Evolutionary conservation across 2,113 vertebrate species (phyloP), one percentile per base, ranked within the genome.

Genomic region (Pangasianodon hypophthalmus): DNA sequence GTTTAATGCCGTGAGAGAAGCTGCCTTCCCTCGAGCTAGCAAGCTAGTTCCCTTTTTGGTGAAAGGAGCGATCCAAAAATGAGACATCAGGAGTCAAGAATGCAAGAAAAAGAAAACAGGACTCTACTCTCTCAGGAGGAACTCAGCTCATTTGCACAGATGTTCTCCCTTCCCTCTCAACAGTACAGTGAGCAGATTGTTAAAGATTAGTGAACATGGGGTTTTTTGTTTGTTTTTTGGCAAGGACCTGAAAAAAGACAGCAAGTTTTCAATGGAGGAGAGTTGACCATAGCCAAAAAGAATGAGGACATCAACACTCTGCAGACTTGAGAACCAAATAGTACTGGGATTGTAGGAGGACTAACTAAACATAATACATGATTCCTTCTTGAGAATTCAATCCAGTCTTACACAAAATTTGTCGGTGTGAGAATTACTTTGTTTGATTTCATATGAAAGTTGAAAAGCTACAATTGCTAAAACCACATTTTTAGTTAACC

Each of bases 41-140:
- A 32, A 73, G 85, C 19, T 73, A 71, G 67, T 37, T 48, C 50
- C 41, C 21, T 41, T 52, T 82, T 86, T 86, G 14, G 75, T 86
- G 26, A 73, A 86, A 69, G 75, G 16, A 69, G 8, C 14, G n/a
- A 85, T 79, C 58, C 21, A 41, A 82, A 87, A 82, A 90, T 82
- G 52, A 67, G 86, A 87, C 89, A 86, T 86, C 84, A 71, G 89
- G 62, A 81, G 60, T 80, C 60, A 86, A 90, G 73, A 87, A 90
- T 90, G 84, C 50, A 67, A 67, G 52, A 58, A 77, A 81, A 81
- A 54, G 64, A 88, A 84, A 84, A 62, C 54, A n/a, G 84, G 48
- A 64, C 75, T 86, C 32, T 85, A 37, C 46, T 80, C 73, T 86
- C 89, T 69, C 75, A 90, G 48, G 89, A 87, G 16, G 85, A 90